Evolutionary conservation across 1,140 invertebrate genomes (phyloP), one percentile per base, ranked within the genome.

Genomic region (Heliconius nattereri): DNA sequence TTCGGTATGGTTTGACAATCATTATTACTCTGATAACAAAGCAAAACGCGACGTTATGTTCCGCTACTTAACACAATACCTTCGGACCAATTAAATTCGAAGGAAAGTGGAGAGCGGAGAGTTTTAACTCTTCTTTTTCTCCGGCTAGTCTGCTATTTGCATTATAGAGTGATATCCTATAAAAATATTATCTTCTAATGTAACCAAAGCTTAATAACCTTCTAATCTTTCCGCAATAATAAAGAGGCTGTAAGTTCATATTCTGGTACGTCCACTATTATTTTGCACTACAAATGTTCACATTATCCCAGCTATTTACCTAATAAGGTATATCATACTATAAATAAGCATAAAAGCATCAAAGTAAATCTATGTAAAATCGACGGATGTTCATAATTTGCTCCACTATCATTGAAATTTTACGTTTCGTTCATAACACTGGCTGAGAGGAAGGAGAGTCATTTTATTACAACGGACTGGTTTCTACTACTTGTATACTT

Each of bases 381-480:
- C 60, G 13, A 66, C 60, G 60, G 60, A 66, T 66, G 60, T 66
- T 26, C 60, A 66, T 76, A 76, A 76, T 76, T 60, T 37, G 26
- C 52, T 26, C 35, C 35, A 45, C n/a, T 70, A 76, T 76, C n/a
- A 54, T 37, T 40, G n/a, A 70, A 71, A 76, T 76, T 71, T 76
- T 76, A 76, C 75, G 75, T 76, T 76, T 76, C 75, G 75, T 76
- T 76, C 75, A 76, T 76, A 76, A 76, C 75, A 70, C 16, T n/a
- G 11, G 37, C 73, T 52, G 49, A 23, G 75, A 75, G 78, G 78
- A 79, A 75, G 78, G 29, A 23, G 57, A 11, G 49, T 79, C 78
- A 45, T 79, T 79, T 79, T 79, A 79, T 79, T 79, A 79, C 49
- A 74, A 60, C 60, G 45, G 71, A 79, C 78, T 52, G 78, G 78